A percentile compares a stretch with the other conserved stretches of the same genome.
phyloP scores from a whole-genome alignment of 1,140 invertebrate species.

The Trichoplusia ni region DNA sequence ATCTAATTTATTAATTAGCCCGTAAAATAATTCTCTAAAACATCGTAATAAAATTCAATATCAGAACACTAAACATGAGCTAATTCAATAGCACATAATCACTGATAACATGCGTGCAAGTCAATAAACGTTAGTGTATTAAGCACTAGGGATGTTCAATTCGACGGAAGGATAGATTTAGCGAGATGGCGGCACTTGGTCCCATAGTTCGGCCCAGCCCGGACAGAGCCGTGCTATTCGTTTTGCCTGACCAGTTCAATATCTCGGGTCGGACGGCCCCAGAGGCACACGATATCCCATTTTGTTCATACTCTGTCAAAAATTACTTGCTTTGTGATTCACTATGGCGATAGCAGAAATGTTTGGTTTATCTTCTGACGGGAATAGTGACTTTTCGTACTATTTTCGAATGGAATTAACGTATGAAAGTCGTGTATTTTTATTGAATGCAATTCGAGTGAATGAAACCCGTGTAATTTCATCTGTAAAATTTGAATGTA shows the following conservation, averaged over 20 bases:
- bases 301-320: constrained; percentile 63
- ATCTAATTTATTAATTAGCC: too few species aligned
- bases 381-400: too few species aligned
- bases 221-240: constrained; percentile 38
- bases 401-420: too few species aligned
- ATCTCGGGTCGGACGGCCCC: constrained; percentile 50
- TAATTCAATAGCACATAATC: background rate
- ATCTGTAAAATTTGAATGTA: too few species aligned
- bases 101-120: constrained; percentile 6
- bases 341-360: constrained; percentile 56
- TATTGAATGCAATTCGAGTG: too few species aligned
- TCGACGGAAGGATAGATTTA: constrained; percentile 29
- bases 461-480: too few species aligned
- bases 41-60: too few species aligned
- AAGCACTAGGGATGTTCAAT: constrained; percentile 29
- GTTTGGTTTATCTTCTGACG: constrained; percentile 35
- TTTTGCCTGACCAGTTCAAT: constrained; percentile 48
- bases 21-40: too few species aligned
- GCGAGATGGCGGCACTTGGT: constrained; percentile 18
- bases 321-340: constrained; percentile 58
- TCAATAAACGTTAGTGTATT: constrained; percentile 23
- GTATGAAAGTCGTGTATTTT: too few species aligned
- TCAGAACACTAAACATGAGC: constrained; percentile 13
- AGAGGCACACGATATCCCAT: constrained; percentile 45
- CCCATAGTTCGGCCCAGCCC: constrained; percentile 7